Evolutionary conservation across 2,113 vertebrate species (phyloP).

Genomic region (Cisticola juncidis): DNA sequence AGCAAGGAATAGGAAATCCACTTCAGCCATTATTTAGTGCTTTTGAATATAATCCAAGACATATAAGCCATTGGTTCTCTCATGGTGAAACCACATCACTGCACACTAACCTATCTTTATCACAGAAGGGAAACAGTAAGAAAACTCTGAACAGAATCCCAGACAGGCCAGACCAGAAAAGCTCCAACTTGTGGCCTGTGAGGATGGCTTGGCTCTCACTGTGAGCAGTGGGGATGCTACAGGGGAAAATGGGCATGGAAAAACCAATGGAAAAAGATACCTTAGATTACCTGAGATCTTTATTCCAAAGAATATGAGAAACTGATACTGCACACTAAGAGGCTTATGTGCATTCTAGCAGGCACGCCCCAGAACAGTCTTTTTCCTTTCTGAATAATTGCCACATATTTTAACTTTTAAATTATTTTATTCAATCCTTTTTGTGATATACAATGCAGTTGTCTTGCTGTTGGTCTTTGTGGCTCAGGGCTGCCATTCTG

Average conservation of each 20-base stretch:
- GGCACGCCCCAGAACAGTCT: background rate
- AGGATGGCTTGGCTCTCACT: background rate
- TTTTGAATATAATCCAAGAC: background rate
- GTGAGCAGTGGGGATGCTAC: rapidly evolving
- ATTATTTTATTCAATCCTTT: background rate
- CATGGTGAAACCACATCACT: background rate
- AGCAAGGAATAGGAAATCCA: background rate
- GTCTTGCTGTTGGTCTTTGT: background rate
- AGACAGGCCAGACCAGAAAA: background rate
- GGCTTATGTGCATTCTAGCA: too few relatives aligned
- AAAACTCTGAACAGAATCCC: background rate
- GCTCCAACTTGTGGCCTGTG: background rate
- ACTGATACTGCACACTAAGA: background rate
- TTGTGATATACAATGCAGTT: background rate
- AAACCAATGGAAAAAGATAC: background rate
- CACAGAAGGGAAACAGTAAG: background rate
- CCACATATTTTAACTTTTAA: background rate
- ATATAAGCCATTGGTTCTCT: background rate
- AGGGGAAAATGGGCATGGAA: background rate
- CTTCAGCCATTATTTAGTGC: background rate
- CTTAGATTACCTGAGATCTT: background rate
- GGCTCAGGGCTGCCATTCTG: background rate
- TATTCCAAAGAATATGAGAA: background rate
- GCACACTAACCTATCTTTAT: background rate
- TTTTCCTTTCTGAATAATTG: background rate